Conservation (phyloP, 2,113 vertebrate genomes). For the Syrrhaptes paradoxus region DNA sequence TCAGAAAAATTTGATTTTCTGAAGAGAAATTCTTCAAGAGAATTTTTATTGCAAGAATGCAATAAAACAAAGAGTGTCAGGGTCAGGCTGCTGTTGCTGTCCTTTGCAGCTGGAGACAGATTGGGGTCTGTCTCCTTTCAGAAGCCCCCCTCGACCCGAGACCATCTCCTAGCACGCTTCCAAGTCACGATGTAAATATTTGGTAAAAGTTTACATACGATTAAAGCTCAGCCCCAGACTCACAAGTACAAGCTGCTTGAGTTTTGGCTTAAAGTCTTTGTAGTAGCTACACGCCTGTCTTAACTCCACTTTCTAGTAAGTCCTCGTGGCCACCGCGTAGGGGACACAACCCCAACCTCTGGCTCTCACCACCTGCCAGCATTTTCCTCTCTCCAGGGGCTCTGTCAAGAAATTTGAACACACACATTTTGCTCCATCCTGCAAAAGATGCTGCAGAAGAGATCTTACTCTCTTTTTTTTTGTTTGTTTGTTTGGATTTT, state of each 20-base stretch:
- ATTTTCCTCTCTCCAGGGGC: not conserved
- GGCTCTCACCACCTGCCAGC: not conserved
- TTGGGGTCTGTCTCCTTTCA: not conserved
- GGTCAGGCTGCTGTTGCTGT: not conserved
- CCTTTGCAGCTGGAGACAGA: not conserved
- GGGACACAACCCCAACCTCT: not conserved
- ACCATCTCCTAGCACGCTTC: not conserved
- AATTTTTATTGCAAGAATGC: not conserved
- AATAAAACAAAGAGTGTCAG: too few relatives aligned
- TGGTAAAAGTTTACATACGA: not conserved
- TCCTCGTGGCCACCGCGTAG: accelerated
- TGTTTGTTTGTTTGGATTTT: not conserved
- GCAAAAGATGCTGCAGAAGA: not conserved
- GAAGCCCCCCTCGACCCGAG: not conserved
- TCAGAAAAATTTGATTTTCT: not conserved
- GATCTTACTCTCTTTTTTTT: too few relatives aligned
- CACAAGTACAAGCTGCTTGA: not conserved
- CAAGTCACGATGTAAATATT: not conserved
- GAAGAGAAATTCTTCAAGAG: not conserved
- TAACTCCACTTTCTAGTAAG: not conserved
- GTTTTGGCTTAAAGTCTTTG: not conserved
- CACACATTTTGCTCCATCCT: not conserved
- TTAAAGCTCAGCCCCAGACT: not conserved
- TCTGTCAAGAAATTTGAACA: not conserved
- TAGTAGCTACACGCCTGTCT: not conserved